A percentile compares a stretch with the other conserved stretches of the same genome.
Conservation (phyloP, 2,797 vertebrate species). For the Tokudaia muenninki region DNA sequence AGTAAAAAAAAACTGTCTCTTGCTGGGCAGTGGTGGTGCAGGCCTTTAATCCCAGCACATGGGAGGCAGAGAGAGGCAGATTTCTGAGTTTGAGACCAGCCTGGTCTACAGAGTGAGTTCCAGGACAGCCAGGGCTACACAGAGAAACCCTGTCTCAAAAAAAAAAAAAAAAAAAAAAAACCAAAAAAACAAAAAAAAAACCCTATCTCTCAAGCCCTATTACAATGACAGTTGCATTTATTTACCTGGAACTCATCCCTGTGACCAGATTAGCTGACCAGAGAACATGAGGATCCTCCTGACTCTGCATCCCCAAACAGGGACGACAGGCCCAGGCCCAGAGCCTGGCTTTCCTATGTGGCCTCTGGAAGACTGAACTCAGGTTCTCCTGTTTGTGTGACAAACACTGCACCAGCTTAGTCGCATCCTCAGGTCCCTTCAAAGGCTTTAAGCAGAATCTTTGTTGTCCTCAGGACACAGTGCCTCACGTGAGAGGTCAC, state of each 20-base stretch:
- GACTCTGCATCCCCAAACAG: no score
- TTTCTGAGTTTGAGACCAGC: no score
- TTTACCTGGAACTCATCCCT: background rate
- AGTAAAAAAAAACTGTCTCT: background rate
- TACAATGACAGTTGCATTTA: background rate
- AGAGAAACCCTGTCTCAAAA: no score
- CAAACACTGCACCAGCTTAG: background rate
- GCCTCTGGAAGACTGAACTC: background rate
- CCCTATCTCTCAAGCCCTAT: background rate
- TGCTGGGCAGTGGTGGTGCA: no score
- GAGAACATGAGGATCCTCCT: background rate
- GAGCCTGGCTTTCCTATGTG: background rate
- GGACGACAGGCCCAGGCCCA: no score
- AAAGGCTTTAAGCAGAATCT: background rate
- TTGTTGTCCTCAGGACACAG: background rate
- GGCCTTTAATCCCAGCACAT: no score
- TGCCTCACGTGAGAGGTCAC: no score
- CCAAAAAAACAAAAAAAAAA: background rate
- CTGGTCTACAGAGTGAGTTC: no score
- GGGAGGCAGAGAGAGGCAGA: no score
- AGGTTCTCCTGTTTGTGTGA: background rate
- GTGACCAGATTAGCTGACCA: background rate
- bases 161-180: background rate
- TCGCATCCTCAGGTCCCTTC: background rate
- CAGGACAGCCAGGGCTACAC: no score